Percentiles rank a stretch among this genome's conserved stretches.
Conservation (phyloP, 2,888 invertebrate genomes). For the Ornithoptera priamus region DNA sequence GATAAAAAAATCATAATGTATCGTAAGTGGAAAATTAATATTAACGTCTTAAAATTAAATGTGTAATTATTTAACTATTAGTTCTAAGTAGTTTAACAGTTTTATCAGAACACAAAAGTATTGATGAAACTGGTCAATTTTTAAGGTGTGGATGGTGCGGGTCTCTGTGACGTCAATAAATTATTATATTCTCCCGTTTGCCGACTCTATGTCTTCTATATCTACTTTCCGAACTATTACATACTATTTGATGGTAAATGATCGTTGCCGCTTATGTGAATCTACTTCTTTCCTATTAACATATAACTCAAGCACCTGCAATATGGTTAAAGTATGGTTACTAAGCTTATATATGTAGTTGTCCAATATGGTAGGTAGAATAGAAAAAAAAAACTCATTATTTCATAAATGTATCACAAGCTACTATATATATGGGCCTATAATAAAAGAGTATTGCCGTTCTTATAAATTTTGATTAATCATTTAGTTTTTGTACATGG, state of each 20-base stretch:
- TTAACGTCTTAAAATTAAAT: background rate
- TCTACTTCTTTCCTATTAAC: slow-evolving; percentile 1
- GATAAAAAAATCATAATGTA: background rate
- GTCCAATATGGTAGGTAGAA: slow-evolving; percentile 27
- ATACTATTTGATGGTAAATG: background rate
- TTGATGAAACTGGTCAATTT: background rate
- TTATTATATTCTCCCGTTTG: background rate
- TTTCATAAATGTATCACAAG: slow-evolving; percentile 21
- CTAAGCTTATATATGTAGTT: slow-evolving; percentile 22
- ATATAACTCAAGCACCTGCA: slow-evolving; percentile 9
- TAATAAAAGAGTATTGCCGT: slow-evolving; percentile 2
- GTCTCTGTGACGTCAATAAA: background rate
- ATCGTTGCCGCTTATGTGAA: background rate
- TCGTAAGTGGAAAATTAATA: background rate
- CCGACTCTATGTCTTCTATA: background rate
- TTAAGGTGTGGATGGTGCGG: background rate
- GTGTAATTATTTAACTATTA: background rate
- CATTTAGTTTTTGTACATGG: background rate
- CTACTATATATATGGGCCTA: slow-evolving; percentile 15
- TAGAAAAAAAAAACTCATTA: slow-evolving; percentile 28
- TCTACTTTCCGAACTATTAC: background rate
- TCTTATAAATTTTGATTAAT: slow-evolving; percentile 9
- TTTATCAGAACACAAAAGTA: background rate
- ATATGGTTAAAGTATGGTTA: slow-evolving; percentile 16
- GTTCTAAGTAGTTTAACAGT: background rate